phyloP scores from a whole-genome alignment of 2,888 invertebrate species.

The Dicranocentrus wangi region DNA sequence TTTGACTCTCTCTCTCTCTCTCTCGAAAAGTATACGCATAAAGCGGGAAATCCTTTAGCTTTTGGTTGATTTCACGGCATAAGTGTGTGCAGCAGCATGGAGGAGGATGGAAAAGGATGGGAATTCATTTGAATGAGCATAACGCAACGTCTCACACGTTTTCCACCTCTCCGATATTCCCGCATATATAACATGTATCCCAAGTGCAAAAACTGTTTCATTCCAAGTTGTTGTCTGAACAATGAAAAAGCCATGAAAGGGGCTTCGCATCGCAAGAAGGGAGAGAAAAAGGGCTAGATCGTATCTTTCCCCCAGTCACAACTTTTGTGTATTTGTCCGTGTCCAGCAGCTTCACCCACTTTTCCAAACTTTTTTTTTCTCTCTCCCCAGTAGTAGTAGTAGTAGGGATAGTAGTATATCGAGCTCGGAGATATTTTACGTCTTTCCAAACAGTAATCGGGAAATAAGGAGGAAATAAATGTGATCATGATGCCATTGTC shows the following conservation, averaged over 20 bases:
- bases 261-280: too few relatives aligned
- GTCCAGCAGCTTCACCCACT: constrained; percentile 8
- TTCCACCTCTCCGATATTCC: too few relatives aligned
- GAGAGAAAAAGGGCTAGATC: too few relatives aligned
- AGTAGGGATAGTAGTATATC: not conserved
- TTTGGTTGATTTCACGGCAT: constrained; percentile 36
- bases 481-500: constrained; percentile 35
- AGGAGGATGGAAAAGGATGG: too few relatives aligned
- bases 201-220: too few relatives aligned
- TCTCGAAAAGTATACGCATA: constrained; percentile 14
- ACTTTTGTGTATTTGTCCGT: not conserved
- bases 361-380: not conserved
- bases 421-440: not conserved
- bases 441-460: not conserved
- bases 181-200: too few relatives aligned
- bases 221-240: too few relatives aligned
- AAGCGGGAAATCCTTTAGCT: constrained; percentile 21
- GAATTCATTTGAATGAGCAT: too few relatives aligned
- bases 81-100: not conserved
- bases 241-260: too few relatives aligned
- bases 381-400: too few relatives aligned
- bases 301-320: too few relatives aligned
- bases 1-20: constrained; percentile 7
- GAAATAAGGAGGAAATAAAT: constrained; percentile 29
- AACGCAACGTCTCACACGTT: too few relatives aligned